Conservation (phyloP, 2,797 vertebrate genomes). For the Cercopithecus hamlyni region DNA sequence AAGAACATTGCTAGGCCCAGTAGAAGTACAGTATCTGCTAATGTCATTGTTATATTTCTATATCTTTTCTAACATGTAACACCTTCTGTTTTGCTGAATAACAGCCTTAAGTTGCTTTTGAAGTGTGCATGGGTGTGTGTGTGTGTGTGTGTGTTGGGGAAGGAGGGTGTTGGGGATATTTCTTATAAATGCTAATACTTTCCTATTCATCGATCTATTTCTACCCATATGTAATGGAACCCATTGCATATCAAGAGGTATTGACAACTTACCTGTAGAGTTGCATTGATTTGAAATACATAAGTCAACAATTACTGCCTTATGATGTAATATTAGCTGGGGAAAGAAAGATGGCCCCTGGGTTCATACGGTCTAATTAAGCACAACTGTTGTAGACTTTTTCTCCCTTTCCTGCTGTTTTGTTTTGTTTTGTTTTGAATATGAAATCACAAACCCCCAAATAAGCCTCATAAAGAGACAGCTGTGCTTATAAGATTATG, state of each 20-base stretch:
- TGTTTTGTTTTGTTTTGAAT: constrained; percentile 1
- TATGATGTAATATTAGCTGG: not conserved
- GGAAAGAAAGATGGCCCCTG: not conserved
- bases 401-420: not conserved
- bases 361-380: not conserved
- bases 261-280: not conserved
- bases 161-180: not conserved
- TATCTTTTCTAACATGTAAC: not conserved
- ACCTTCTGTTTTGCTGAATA: not conserved
- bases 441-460: not conserved
- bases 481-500: not conserved
- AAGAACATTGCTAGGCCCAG: not conserved
- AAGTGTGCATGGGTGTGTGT: not conserved
- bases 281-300: not conserved
- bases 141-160: not conserved
- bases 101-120: not conserved
- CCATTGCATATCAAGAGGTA: not conserved
- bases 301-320: constrained; percentile 5
- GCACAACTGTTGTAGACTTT: not conserved
- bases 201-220: not conserved
- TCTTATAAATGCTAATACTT: not conserved
- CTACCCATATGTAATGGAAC: not conserved
- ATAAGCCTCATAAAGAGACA: not conserved
- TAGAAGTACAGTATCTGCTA: not conserved
- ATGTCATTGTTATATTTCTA: not conserved